Evolutionary conservation across 1,140 invertebrate genomes (phyloP), one percentile per base, ranked within the genome.

Genomic region (Mercenaria mercenaria): DNA sequence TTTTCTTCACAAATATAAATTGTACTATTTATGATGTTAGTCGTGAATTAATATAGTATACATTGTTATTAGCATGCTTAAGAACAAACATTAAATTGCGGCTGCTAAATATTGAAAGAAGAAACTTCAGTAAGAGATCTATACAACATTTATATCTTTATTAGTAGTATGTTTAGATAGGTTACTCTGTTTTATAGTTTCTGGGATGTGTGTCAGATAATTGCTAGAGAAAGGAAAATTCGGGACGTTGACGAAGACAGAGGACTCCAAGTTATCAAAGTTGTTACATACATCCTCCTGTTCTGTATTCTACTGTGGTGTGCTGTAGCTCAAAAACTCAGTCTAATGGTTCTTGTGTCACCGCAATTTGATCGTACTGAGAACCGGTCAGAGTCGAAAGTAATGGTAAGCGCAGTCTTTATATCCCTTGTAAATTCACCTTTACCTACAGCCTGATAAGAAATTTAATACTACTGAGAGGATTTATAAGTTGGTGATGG

Each of bases 151-250:
- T n/a, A n/a, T n/a, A n/a, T n/a, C n/a, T n/a, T n/a, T n/a, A n/a
- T n/a, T n/a, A n/a, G n/a, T n/a, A n/a, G n/a, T n/a, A n/a, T n/a
- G n/a, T n/a, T n/a, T n/a, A n/a, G n/a, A n/a, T 61, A 6, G 20
- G 59, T 61, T 61, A 61, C 3, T 4, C 29, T 74, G 15, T 79
- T 79, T 50, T 61, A 10, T 32, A 88, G 86, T 15, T 88, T 80
- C 61, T 88, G 86, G 86, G 86, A 88, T 32, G 29, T 88, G 10
- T 79, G 50, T 50, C 86, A 81, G 43, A 67, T 88, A 0, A 80
- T 88, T 23, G 41, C 86, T 2, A 26, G 86, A 52, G 86, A 88
- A 37, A 50, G 74, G 13, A 88, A 80, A 43, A 20, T 34, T 29
- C 34, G 86, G 6, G 86, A 88, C 34, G 86, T 88, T 10, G 37